phyloP scores from a whole-genome alignment of 1,140 invertebrate genomes.

The Fopius arisanus region DNA sequence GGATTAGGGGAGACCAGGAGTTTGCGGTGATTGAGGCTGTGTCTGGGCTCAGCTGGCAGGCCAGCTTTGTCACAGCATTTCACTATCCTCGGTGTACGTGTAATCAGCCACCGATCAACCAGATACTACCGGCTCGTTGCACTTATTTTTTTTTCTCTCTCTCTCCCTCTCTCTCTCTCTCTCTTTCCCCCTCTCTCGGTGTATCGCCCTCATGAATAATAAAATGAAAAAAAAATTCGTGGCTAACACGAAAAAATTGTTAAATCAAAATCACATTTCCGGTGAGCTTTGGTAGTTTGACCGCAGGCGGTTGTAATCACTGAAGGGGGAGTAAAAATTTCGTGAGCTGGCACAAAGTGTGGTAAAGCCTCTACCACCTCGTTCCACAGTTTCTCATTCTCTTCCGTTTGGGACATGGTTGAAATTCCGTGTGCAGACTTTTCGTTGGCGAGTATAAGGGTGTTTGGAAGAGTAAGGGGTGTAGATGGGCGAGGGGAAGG shows the following conservation, averaged over 20 bases:
- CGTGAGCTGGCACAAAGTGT: slow-evolving; percentile 12
- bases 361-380: neutral
- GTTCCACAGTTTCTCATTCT: slow-evolving; percentile 8
- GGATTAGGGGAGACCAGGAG: slow-evolving; percentile 52
- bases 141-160: slow-evolving; percentile 54
- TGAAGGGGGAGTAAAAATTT: slow-evolving; percentile 6
- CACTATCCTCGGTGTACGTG: slow-evolving; percentile 55
- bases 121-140: slow-evolving; percentile 54
- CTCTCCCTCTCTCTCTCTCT: neutral
- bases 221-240: neutral
- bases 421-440: slow-evolving; percentile 15
- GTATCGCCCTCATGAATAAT: neutral
- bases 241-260: neutral
- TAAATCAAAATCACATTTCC: slow-evolving; percentile 2
- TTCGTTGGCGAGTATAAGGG: neutral
- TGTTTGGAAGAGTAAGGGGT: neutral
- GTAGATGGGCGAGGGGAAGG: neutral
- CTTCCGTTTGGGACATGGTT: slow-evolving; percentile 9
- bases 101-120: slow-evolving; percentile 61
- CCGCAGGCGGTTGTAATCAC: slow-evolving; percentile 12
- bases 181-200: neutral
- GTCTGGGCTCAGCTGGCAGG: slow-evolving; percentile 57
- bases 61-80: slow-evolving; percentile 57
- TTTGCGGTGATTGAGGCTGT: slow-evolving; percentile 62
- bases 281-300: slow-evolving; percentile 3